Evolutionary conservation across 2,113 vertebrate species (phyloP).

Genomic region (Hippocampus comes): DNA sequence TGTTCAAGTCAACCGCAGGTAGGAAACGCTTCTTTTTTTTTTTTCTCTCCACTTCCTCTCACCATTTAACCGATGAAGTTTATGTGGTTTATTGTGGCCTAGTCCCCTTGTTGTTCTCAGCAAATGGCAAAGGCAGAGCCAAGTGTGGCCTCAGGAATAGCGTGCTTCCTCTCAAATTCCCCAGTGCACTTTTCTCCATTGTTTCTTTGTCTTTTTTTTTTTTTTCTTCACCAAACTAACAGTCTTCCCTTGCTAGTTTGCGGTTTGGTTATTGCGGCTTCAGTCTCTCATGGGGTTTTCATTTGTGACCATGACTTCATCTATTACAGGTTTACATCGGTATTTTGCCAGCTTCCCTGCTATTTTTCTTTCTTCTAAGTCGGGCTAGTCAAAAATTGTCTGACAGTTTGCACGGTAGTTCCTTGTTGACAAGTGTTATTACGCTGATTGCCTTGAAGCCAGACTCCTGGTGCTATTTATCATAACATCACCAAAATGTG

Average conservation of each 20-base stretch:
- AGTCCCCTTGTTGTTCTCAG: constrained; percentile 9
- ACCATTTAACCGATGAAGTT: not conserved
- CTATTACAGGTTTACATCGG: too few species aligned
- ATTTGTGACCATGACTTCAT: too few species aligned
- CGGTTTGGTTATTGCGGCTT: too few species aligned
- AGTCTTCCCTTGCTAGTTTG: not conserved
- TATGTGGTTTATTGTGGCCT: constrained; percentile 14
- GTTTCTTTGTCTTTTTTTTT: constrained; percentile 14
- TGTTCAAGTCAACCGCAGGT: constrained; percentile 86
- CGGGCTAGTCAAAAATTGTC: too few species aligned
- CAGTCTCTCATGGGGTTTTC: too few species aligned
- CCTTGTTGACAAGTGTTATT: too few species aligned
- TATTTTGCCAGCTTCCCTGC: too few species aligned
- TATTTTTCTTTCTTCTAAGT: too few species aligned
- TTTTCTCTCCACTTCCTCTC: not conserved
- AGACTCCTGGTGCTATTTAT: too few species aligned
- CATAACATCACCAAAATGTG: too few species aligned
- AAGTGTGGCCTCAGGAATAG: constrained; percentile 26
- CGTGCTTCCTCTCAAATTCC: constrained; percentile 18
- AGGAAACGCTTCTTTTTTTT: not conserved
- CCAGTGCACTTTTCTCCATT: constrained; percentile 20
- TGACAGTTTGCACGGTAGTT: too few species aligned
- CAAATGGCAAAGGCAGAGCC: constrained; percentile 32
- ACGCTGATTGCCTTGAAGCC: too few species aligned
- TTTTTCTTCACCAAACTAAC: constrained; percentile 7